Conservation (phyloP, 2,888 invertebrate genomes). For the Parnassius apollo region DNA sequence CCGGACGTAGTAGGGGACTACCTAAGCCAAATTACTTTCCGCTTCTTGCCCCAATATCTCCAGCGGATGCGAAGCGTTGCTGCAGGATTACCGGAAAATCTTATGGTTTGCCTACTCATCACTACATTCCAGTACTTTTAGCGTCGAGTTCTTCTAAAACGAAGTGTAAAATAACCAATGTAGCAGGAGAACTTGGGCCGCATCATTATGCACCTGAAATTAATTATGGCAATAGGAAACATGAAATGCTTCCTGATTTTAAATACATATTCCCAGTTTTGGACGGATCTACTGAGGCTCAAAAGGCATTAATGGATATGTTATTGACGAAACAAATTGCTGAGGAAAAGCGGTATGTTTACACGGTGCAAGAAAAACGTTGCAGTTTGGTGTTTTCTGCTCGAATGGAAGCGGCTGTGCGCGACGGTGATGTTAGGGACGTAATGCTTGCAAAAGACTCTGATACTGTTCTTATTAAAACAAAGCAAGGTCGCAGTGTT, state of each 20-base stretch:
- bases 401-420: slow-evolving; percentile 87
- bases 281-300: slow-evolving; percentile 85
- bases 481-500: slow-evolving; percentile 88
- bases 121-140: slow-evolving; percentile 89
- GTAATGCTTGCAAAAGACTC: slow-evolving; percentile 89
- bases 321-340: slow-evolving; percentile 81
- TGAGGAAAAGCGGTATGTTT: slow-evolving; percentile 85
- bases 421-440: slow-evolving; percentile 88
- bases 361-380: slow-evolving; percentile 87
- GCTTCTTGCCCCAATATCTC: slow-evolving; percentile 88
- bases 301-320: slow-evolving; percentile 82
- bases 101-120: slow-evolving; percentile 86
- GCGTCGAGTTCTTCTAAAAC: slow-evolving; percentile 70
- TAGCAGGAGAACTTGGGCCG: slow-evolving; percentile 81
- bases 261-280: slow-evolving; percentile 88
- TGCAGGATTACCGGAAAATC: slow-evolving; percentile 91
- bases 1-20: slow-evolving; percentile 88
- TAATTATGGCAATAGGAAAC: slow-evolving; percentile 84
- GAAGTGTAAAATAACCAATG: slow-evolving; percentile 84
- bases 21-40: slow-evolving; percentile 92
- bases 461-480: slow-evolving; percentile 86
- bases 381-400: slow-evolving; percentile 89
- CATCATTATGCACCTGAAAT: slow-evolving; percentile 83
- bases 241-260: slow-evolving; percentile 85
- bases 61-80: slow-evolving; percentile 90